phyloP scores from a whole-genome alignment of 2,797 vertebrate genomes.

The Helarctos malayanus region DNA sequence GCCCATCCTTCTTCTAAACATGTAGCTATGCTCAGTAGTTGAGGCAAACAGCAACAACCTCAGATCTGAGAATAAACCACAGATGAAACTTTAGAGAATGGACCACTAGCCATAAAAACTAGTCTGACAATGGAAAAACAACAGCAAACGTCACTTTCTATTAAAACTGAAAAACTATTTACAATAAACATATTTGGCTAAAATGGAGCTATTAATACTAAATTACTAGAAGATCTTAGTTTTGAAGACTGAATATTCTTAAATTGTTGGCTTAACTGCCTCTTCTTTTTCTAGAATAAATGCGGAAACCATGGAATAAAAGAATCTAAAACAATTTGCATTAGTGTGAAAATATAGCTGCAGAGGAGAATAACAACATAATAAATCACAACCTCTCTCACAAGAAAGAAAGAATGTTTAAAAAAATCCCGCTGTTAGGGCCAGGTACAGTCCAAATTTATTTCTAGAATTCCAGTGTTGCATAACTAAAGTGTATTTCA shows the following conservation, averaged over 20 bases:
- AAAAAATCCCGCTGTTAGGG: neutral
- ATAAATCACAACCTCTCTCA: slow-evolving; percentile 56
- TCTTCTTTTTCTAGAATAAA: slow-evolving; percentile 38
- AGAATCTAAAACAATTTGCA: slow-evolving; percentile 67
- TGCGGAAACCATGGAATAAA: neutral
- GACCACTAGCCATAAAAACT: neutral
- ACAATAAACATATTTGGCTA: neutral
- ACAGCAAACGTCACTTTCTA: neutral
- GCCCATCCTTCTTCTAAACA: slow-evolving; percentile 7
- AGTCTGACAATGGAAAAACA: neutral
- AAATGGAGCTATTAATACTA: neutral
- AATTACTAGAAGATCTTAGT: neutral
- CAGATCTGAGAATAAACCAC: neutral
- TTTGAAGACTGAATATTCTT: neutral
- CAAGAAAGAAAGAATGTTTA: neutral
- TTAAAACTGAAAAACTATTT: neutral
- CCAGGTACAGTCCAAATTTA: slow-evolving; percentile 51
- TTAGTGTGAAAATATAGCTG: neutral
- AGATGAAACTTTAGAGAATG: neutral
- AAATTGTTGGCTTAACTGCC: neutral
- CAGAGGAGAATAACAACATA: neutral
- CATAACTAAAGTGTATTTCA: slow-evolving; percentile 74
- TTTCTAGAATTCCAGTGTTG: slow-evolving; percentile 59
- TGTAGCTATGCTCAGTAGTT: neutral
- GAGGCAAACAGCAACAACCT: neutral